phyloP scores from a whole-genome alignment of 2,888 invertebrate species.

The Pemphredon lugubris region DNA sequence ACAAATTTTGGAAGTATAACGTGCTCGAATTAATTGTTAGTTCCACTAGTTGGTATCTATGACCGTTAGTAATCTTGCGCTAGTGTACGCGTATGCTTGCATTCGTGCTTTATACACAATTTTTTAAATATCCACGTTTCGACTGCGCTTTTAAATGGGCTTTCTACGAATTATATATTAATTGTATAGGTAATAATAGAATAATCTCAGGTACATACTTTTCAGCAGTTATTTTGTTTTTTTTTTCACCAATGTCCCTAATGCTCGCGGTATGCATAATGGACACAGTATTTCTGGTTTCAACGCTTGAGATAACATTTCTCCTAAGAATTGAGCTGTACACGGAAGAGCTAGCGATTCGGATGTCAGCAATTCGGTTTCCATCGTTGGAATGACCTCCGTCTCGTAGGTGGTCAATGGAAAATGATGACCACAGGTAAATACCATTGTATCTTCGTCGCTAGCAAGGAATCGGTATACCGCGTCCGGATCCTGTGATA shows the following conservation, averaged over 20 bases:
- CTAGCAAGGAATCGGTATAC: slow-evolving; percentile 69
- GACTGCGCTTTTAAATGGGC: no score
- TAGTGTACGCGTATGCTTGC: no score
- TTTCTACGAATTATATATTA: slow-evolving; percentile 21
- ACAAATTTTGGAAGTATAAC: no score
- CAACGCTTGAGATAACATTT: slow-evolving; percentile 67
- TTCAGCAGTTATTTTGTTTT: slow-evolving; percentile 50
- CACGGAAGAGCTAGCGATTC: slow-evolving; percentile 75
- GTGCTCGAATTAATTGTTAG: no score
- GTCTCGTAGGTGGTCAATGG: slow-evolving; percentile 73
- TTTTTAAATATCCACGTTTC: no score
- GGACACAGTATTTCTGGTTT: slow-evolving; percentile 78
- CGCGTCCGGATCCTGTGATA: slow-evolving; percentile 53
- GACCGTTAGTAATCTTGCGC: no score
- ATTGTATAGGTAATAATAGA: slow-evolving; percentile 27
- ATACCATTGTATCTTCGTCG: slow-evolving; percentile 76
- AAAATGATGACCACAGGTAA: slow-evolving; percentile 79
- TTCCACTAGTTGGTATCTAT: no score
- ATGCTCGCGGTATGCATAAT: slow-evolving; percentile 73
- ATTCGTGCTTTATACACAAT: no score
- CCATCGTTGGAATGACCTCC: slow-evolving; percentile 76
- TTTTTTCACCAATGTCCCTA: slow-evolving; percentile 67
- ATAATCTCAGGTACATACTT: slow-evolving; percentile 54
- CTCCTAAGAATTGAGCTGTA: slow-evolving; percentile 76
- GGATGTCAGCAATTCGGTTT: slow-evolving; percentile 75